A percentile compares a stretch with the other conserved stretches of the same genome.
phyloP scores from a whole-genome alignment of 2,888 invertebrate genomes.

The Melinaea menophilus region DNA sequence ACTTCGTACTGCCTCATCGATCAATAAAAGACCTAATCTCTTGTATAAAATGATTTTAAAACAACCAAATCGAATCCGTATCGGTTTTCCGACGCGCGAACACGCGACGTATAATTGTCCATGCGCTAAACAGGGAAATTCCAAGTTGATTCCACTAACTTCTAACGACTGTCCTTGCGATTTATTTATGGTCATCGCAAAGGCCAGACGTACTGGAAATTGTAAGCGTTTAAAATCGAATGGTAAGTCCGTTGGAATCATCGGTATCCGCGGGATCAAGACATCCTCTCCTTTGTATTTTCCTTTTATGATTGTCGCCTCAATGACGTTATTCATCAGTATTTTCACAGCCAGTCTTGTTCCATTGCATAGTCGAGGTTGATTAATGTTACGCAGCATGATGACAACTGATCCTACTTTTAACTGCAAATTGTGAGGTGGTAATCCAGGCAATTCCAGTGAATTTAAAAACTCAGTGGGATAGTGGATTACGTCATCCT shows the following conservation, averaged over 20 bases:
- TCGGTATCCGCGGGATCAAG: constrained; percentile 30
- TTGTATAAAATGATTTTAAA: constrained; percentile 19
- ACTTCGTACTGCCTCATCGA: constrained; percentile 22
- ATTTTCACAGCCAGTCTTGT: constrained; percentile 33
- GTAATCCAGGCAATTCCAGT: constrained; percentile 29
- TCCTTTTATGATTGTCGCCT: constrained; percentile 28
- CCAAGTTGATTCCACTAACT: constrained; percentile 30
- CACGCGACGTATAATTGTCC: constrained; percentile 37
- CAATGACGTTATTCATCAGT: constrained; percentile 28
- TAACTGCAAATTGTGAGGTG: constrained; percentile 31
- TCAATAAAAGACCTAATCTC: constrained; percentile 21
- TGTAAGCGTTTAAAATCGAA: constrained; percentile 33
- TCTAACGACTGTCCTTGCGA: constrained; percentile 29
- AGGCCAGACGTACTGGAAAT: constrained; percentile 32
- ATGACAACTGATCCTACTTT: constrained; percentile 31
- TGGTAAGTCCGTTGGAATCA: constrained; percentile 32
- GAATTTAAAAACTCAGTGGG: constrained; percentile 31
- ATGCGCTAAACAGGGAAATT: constrained; percentile 33
- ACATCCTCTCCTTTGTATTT: constrained; percentile 39
- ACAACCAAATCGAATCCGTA: constrained; percentile 19
- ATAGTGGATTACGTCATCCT: constrained; percentile 28
- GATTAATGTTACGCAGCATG: constrained; percentile 35
- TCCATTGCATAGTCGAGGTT: constrained; percentile 34
- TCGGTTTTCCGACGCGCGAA: constrained; percentile 35
- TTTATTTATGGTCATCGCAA: constrained; percentile 35